A percentile compares a stretch with the other conserved stretches of the same genome.
Evolutionary conservation across 2,888 invertebrate genomes (phyloP).

Genomic region (Sarcophaga caerulescens): DNA sequence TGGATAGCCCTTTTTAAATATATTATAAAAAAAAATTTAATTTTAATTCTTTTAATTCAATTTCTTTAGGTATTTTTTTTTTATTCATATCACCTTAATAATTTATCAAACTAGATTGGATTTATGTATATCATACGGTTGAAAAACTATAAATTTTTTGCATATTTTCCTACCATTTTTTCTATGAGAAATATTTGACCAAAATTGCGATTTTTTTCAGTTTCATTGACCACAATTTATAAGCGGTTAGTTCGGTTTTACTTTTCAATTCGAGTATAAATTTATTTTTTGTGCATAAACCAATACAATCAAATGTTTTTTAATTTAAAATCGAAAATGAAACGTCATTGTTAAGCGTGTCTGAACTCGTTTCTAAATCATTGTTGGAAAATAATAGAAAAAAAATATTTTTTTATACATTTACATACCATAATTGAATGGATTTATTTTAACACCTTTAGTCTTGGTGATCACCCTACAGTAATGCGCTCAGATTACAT

Average conservation of each 20-base stretch:
- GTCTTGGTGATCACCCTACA: conserved; percentile 1
- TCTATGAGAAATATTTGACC: conserved; percentile 1
- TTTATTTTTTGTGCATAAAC: background rate
- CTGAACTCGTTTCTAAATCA: conserved; percentile 6
- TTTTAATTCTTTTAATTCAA: no score
- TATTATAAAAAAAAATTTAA: no score
- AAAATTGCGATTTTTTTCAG: conserved; percentile 27
- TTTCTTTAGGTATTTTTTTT: no score
- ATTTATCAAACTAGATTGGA: background rate
- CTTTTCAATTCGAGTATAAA: background rate
- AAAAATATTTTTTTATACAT: conserved; percentile 4
- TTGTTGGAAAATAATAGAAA: background rate
- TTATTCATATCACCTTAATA: no score
- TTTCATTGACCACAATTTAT: conserved; percentile 43
- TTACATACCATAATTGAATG: conserved; percentile 4
- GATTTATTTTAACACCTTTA: conserved; percentile 27
- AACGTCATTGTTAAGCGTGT: conserved; percentile 5
- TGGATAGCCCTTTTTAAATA: no score
- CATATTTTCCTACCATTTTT: background rate
- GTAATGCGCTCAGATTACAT: background rate
- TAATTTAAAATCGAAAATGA: background rate
- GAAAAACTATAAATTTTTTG: background rate
- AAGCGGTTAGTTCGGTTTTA: background rate
- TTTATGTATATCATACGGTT: background rate
- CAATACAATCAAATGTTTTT: background rate